Base-by-base conservation (phyloP, 1,140 invertebrate species). In the Drosophila bipectinata region DNA sequence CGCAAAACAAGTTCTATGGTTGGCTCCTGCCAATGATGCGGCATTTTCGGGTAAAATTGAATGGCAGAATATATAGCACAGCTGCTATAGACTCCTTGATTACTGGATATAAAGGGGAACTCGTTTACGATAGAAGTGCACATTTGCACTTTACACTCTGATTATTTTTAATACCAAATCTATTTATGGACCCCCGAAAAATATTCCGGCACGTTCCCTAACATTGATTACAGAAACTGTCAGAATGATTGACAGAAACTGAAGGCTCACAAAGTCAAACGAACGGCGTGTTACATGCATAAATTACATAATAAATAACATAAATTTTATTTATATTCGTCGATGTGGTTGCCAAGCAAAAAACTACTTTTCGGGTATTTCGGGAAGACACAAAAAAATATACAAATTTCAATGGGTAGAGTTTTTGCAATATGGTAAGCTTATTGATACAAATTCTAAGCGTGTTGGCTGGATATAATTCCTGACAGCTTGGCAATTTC, bases 221-320 rank as follows among this genome's bases (percentile, higher is more conserved):
- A 44, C 41, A 59, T 75, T 85, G 79, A 85, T 87, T 78, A 75
- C 82, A 78, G 44, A 47, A 78, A 75, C 74, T 85, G 82, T 77
- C 82, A 87, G 28, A 49, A 14, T 75, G 82, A 87, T 52, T 85
- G 81, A 85, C 82, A 76, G 71, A 59, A 69, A 49, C 63, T 37
- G 55, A 60, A 78, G 48, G 15, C 37, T 24, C 39, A n/a, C 30
- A 44, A 24, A 63, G 64, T 59, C 66, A 49, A 53, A 45, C 45
- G 28, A 69, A 57, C 55, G 69, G 57, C 48, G 71, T 49, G 63
- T 61, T 67, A 76, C 66, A 68, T 75, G 74, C 72, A 85, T 87
- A 81, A 81, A 87, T 85, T 87, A 78, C 82, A 64, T 78, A 85
- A 85, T 85, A 85, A 85, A 85, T 85, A 85, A 62, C 82, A 85